Evolutionary conservation across 23 tunicate genomes (phyloP).

Genomic region (Trididemnum nubilum): DNA sequence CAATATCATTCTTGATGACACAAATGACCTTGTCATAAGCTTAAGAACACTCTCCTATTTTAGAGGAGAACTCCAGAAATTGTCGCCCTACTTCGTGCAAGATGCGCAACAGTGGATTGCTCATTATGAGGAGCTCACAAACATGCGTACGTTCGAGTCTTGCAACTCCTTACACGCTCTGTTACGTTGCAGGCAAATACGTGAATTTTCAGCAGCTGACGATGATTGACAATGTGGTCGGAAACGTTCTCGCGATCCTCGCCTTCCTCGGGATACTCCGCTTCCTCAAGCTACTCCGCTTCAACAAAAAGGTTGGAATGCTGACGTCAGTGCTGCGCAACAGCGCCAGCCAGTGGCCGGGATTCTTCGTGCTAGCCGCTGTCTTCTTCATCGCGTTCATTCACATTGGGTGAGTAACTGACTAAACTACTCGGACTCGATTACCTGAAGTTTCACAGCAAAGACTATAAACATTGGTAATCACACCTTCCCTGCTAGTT

Average conservation of each 20-base stretch:
- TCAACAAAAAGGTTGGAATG: slow-evolving; percentile 94
- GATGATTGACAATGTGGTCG: slow-evolving; percentile 72
- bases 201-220: slow-evolving; percentile 95
- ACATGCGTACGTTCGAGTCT: too few species aligned
- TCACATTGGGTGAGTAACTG: slow-evolving; percentile 63
- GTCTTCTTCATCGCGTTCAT: slow-evolving; percentile 87
- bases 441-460: too few species aligned
- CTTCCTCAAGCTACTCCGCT: slow-evolving; percentile 90
- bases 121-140: too few species aligned
- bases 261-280: slow-evolving; percentile 91
- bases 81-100: too few species aligned
- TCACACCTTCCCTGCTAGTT: too few species aligned
- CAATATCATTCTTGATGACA: too few species aligned
- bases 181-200: slow-evolving; percentile 82
- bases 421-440: not conserved
- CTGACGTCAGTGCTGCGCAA: slow-evolving; percentile 80
- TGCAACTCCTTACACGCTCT: too few species aligned
- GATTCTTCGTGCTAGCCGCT: slow-evolving; percentile 79
- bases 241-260: slow-evolving; percentile 65
- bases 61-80: too few species aligned
- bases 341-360: slow-evolving; percentile 99
- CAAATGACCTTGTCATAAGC: too few species aligned
- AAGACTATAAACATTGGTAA: too few species aligned
- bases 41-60: too few species aligned
- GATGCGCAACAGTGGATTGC: too few species aligned